Evolutionary conservation across 2,797 vertebrate genomes (phyloP), one percentile per base, ranked within the genome.

Genomic region (Gadopsis bispinosus): DNA sequence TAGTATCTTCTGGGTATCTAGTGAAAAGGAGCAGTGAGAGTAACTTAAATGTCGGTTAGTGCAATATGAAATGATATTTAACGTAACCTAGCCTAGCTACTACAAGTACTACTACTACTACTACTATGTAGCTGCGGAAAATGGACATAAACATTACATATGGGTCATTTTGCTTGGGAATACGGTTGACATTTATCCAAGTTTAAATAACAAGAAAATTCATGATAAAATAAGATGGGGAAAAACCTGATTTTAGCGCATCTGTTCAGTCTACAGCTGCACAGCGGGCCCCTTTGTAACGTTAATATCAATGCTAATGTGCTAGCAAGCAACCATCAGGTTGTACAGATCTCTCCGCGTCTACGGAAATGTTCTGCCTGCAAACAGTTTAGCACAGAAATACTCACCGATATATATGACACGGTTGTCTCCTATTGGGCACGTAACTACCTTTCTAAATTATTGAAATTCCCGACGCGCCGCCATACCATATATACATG

Each of bases 1-100:
- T 89, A 93, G 71, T 72, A 68, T 94, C 96, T 95, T 95, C 83
- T 84, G 88, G 87, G 74, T 26, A 89, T 79, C 92, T 95, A 39
- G 86, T 77, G 88, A 67, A 69, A 77, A 88, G 67, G 80, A 89
- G 54, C 80, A 85, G 85, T 20, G 81, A 86, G 53, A 81, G 51
- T 39, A 39, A 39, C 37, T 39, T 5, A 81, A 19, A 69, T 51
- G 33, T 87, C 67, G 84, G 74, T 37, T 37, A 43, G 7, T 35
- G 58, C 39, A 80, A 16, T 19, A 41, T 14, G 16, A 20, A 16
- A 39, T 3, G 1, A 8, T 48, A 14, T 6, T 35, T 8, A 60
- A 65, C 4, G 5, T 1, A 19, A 45, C 43, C 13, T 16, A 16
- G 43, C 14, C 7, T 26, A 26, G 33, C 17, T n/a, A 39, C 1